Evolutionary conservation across 2,797 vertebrate species (phyloP).

Genomic region (Rhincodon typus): DNA sequence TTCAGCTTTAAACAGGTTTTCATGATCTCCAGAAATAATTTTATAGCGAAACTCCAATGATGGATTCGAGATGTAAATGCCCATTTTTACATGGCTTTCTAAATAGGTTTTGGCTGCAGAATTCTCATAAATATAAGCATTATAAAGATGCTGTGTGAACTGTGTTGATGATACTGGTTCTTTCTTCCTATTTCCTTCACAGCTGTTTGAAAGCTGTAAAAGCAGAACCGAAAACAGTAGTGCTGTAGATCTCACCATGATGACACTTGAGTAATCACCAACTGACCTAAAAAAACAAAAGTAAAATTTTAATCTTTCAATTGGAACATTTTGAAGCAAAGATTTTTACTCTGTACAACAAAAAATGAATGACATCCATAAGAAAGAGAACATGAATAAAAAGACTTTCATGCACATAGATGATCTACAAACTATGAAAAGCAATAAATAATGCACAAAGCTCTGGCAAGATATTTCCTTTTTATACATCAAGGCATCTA

Average conservation of each 20-base stretch:
- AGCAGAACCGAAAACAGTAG: slow-evolving; percentile 63
- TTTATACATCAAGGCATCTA: background rate
- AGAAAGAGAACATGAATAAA: background rate
- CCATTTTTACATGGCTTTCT: slow-evolving; percentile 90
- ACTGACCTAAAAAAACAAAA: slow-evolving; percentile 61
- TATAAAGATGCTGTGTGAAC: slow-evolving; percentile 83
- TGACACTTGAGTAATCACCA: slow-evolving; percentile 63
- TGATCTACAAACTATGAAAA: background rate
- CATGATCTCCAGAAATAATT: slow-evolving; percentile 91
- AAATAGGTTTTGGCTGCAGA: slow-evolving; percentile 95
- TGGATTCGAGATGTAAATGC: slow-evolving; percentile 74
- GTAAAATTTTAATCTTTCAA: slow-evolving; percentile 10
- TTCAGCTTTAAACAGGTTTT: slow-evolving; percentile 98
- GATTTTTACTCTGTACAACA: background rate
- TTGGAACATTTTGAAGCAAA: background rate
- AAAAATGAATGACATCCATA: background rate
- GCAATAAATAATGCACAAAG: background rate
- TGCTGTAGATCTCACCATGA: slow-evolving; percentile 75
- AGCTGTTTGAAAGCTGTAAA: slow-evolving; percentile 67
- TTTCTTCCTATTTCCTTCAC: slow-evolving; percentile 64
- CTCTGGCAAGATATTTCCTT: too few species aligned
- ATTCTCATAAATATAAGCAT: slow-evolving; percentile 92
- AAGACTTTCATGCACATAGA: background rate
- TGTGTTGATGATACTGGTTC: slow-evolving; percentile 60
- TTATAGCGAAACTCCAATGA: slow-evolving; percentile 90